Evolutionary conservation across 92 coral and sea anemone genomes (phyloP), one percentile per base, ranked within the genome.

Genomic region (Epizoanthus ramosus): DNA sequence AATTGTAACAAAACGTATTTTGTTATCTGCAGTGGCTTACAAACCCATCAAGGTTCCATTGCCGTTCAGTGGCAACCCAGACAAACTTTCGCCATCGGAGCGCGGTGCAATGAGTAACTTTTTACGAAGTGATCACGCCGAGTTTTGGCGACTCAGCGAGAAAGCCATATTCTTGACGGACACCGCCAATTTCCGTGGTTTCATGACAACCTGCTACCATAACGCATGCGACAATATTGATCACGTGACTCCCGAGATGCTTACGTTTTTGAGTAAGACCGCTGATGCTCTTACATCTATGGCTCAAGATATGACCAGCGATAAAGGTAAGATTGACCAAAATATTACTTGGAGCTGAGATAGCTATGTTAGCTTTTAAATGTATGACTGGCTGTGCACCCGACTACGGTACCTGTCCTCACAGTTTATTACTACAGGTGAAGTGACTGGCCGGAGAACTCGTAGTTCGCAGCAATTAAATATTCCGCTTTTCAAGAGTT

Each of bases 141-240:
- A 59, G 5, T 92, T 92, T 72, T 92, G 93, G 93, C 35, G 28
- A 5, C 23, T 16, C 22, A 43, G 23, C 22, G 17, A 33, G 79
- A 83, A 50, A 63, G 92, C 95, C 68, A 68, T 91, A 16, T 83
- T 83, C 73, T 54, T 93, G 54, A 88, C 91, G 2, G 97, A 93
- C 43, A 90, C 91, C 22, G 94, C 94, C n/a, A 39, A 88, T 63
- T 88, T 83, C 68, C 86, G 97, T 21, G 97, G 94, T 22, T 76
- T 33, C 66, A 93, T 93, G 97, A 14, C 16, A 6, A 33, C 45
- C 9, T 93, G 97, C 81, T 93, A 93, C 57, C 95, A 92, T 69
- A 13, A 82, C 61, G 9, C 31, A 25, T 89, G 92, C 80, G 92
- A 89, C 87, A 73, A 63, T 72, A 85, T 89, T 84, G 33, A 45